Evolutionary conservation across 64 coral and sea anemone genomes (phyloP).

Genomic region (Actinia equina): DNA sequence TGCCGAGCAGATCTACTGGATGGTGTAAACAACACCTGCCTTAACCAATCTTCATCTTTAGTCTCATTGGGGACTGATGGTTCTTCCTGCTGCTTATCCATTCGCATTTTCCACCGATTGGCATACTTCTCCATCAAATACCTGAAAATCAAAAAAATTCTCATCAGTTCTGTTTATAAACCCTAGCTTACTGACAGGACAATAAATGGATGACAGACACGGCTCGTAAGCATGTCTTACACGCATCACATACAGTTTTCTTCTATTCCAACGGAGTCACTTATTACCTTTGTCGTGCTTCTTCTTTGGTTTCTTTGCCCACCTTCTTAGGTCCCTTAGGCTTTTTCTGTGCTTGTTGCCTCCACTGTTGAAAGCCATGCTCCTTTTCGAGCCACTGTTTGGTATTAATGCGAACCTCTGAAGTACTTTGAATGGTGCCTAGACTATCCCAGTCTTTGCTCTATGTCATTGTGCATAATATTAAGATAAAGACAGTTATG

Average conservation of each 20-base stretch:
- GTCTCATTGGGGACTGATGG: conserved; percentile 21
- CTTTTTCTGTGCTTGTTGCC: conserved; percentile 33
- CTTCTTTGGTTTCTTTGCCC: conserved; percentile 61
- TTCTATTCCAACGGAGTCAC: too few species aligned
- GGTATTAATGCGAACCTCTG: conserved; percentile 47
- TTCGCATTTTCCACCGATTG: conserved; percentile 49
- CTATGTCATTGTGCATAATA: conserved; percentile 9
- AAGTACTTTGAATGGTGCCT: conserved; percentile 45
- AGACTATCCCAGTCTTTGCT: conserved; percentile 73
- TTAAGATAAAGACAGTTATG: not conserved
- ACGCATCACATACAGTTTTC: not conserved
- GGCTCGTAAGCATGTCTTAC: too few species aligned
- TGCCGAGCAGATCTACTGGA: conserved; percentile 83
- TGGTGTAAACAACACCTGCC: conserved; percentile 89
- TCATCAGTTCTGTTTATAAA: not conserved
- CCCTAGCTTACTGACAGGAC: not conserved
- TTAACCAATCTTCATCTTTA: conserved; percentile 85
- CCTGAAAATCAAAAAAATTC: not conserved
- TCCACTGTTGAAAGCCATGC: conserved; percentile 65
- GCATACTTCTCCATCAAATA: conserved; percentile 83
- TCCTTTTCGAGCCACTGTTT: conserved; percentile 77
- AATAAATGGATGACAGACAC: too few species aligned
- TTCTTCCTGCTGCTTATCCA: conserved; percentile 32
- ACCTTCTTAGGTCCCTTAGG: conserved; percentile 44
- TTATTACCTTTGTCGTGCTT: conserved; percentile 49